These are phyloP conservation scores for Pseudomyrmex pallidus DNA, from an alignment of 1,140 invertebrate species.

Conservation along the genomic window DNA sequence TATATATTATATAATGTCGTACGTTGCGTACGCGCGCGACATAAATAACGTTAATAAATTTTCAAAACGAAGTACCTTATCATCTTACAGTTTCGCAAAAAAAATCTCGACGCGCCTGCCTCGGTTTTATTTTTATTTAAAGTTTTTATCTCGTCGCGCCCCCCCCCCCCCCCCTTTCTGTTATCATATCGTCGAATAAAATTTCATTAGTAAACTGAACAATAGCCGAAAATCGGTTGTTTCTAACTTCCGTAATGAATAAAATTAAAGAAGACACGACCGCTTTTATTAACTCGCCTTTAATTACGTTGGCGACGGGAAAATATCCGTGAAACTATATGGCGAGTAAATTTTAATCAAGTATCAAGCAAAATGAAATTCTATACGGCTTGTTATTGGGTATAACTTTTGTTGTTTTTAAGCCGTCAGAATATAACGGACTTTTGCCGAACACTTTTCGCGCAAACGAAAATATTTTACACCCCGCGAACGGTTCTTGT, in stretches of 20 bases:
- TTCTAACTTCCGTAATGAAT: conserved; percentile 38
- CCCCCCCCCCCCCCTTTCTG: too few species aligned
- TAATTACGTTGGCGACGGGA: conserved; percentile 2
- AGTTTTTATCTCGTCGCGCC: not conserved
- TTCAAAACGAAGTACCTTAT: too few species aligned
- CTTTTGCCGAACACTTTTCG: too few species aligned
- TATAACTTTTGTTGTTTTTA: conserved; percentile 1
- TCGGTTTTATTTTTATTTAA: too few species aligned
- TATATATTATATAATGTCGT: too few species aligned
- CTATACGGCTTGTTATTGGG: not conserved
- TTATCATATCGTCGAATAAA: not conserved
- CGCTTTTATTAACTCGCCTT: conserved; percentile 20
- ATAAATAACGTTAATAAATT: too few species aligned
- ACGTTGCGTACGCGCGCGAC: too few species aligned
- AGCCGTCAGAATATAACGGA: not conserved
- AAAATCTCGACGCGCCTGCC: too few species aligned
- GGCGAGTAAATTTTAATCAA: conserved; percentile 27
- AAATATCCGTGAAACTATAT: conserved; percentile 16
- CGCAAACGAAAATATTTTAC: too few species aligned
- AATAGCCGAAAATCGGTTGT: not conserved
- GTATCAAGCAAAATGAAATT: conserved; percentile 26
- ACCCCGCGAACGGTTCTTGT: too few species aligned
- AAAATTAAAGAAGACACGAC: conserved; percentile 43
- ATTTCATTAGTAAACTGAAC: conserved; percentile 33
- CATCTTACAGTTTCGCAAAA: too few species aligned